These are phyloP conservation scores for Podarcis lilfordi DNA, from an alignment of 2,797 vertebrate genomes.

Conservation along the genomic window DNA sequence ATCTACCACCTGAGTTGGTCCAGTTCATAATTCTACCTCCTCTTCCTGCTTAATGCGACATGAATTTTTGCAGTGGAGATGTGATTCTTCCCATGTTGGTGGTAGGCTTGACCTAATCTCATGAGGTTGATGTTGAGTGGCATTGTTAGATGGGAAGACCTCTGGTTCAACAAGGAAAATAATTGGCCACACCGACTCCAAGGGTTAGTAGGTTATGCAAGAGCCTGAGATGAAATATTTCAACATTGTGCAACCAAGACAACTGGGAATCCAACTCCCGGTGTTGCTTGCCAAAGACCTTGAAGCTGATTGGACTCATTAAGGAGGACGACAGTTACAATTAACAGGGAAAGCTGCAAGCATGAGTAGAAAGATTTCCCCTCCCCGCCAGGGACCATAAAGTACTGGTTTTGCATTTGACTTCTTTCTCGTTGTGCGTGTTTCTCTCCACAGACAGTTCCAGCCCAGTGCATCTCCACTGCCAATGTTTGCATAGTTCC, in stretches of 20 bases:
- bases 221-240: neutral
- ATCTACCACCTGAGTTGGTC: neutral
- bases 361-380: neutral
- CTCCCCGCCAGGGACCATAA: neutral
- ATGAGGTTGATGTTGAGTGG: neutral
- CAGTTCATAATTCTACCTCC: neutral
- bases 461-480: neutral
- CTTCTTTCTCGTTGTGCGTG: accelerated
- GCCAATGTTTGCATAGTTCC: neutral
- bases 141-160: neutral
- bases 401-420: neutral
- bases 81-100: neutral
- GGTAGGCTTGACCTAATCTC: neutral
- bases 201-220: neutral
- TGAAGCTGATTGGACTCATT: slow-evolving; percentile 4
- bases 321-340: neutral
- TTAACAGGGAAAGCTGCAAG: slow-evolving; percentile 10
- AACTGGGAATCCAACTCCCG: neutral
- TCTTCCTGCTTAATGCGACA: neutral
- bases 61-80: neutral
- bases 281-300: neutral
- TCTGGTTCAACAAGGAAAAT: neutral
- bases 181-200: neutral
- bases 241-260: neutral
- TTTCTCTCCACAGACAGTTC: neutral